Evolutionary conservation across 2,113 vertebrate genomes (phyloP), one percentile per base, ranked within the genome.

Genomic region (Hymenochirus boettgeri): DNA sequence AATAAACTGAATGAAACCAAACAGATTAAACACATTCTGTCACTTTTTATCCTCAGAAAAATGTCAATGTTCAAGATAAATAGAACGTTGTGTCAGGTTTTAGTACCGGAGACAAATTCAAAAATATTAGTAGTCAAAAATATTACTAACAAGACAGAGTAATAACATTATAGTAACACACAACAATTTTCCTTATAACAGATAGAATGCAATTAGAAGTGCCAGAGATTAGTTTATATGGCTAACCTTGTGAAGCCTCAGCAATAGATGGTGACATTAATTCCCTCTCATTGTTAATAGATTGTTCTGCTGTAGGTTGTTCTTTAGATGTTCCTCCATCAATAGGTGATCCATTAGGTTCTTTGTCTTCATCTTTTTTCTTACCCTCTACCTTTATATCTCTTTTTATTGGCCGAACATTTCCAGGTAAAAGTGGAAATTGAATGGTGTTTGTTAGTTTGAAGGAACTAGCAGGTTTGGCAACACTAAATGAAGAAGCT

Each of bases 371-470:
- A 22, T 70, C 79, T 70, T 80, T 88, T 56, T 77, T 88, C 64
- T 85, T 82, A n/a, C 23, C 55, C 45, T 84, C 85, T 57, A n/a
- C n/a, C n/a, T n/a, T n/a, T n/a, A n/a, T n/a, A n/a, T 62, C 82
- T 72, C 75, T 75, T 82, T 84, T 91, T 67, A 75, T 29, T 13
- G 93, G 94, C 23, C 94, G 88, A 58, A 96, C 79, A 75, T 98
- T 99, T 75, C 96, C 93, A 4, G 91, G 85, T 25, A 84, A 90
- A 7, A 84, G 81, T 71, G 84, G 84, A 18, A 80, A 76, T 31
- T 52, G 72, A 73, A 84, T 75, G 72, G 74, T 22, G n/a, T 51
- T 62, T 42, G 74, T 61, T 70, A 73, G 31, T 89, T 88, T 85
- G 85, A 73, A 78, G 21, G 79, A 75, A 31, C 72, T 65, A 11